Evolutionary conservation across 2,797 vertebrate genomes (phyloP), one percentile per base, ranked within the genome.

Genomic region (Pseudochromis fuscus): DNA sequence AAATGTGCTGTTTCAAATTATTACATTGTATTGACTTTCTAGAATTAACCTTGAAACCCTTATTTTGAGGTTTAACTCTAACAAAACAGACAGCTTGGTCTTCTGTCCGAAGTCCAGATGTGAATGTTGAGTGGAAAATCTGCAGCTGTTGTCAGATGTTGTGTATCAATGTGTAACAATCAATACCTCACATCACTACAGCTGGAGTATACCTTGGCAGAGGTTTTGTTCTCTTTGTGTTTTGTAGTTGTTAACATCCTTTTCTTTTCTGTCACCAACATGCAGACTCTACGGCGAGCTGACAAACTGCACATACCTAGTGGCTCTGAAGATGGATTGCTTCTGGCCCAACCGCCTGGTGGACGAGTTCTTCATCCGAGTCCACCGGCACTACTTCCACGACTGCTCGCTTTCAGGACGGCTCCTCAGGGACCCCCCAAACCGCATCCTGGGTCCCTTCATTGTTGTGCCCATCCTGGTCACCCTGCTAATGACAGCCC

Each of bases 311-410:
- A 98, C 98, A 0, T 87, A 8, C 49, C 79, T 94, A 4, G 88
- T 96, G 61, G 96, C 96, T 0, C 19, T 70, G 13, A 92, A 90
- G 63, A 90, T 97, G 83, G 87, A 89, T 59, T 98, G 97, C 88
- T 97, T 91, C 92, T 99, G 98, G 98, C 98, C 98, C 45, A 98
- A 96, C 81, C 83, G 82, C 1, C 87, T 94, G 31, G 96, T 99
- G 91, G 96, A 99, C 5, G 92, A 86, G 58, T 97, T 98, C 93
- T 99, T 99, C 88, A 90, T 97, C 64, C 81, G 82, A 0, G 75
- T 99, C 46, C 98, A 99, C 92, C 90, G 69, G 63, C 92, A 87
- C 49, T 99, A 96, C 92, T 99, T 99, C 93, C 88, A 92, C 16
- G 87, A 92, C 93, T 99, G 98, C 85, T 93, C 96, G 0, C 64